Percentiles rank a stretch among this genome's conserved stretches.
phyloP scores from a whole-genome alignment of 2,888 invertebrate genomes.

The Pristionchus maxplancki region DNA sequence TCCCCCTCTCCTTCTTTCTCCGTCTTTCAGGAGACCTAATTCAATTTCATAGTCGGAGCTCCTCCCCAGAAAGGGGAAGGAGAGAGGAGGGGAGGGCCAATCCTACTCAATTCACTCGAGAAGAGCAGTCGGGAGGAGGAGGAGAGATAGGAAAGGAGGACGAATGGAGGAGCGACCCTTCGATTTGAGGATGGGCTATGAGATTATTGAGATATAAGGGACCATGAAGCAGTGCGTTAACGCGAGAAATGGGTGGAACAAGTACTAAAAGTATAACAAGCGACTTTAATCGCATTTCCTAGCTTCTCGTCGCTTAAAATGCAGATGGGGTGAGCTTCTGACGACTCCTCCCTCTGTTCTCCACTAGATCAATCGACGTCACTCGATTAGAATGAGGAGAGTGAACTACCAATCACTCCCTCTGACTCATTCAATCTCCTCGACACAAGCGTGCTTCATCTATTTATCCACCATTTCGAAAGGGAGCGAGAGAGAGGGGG shows the following conservation, averaged over 20 bases:
- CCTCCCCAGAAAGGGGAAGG: background rate
- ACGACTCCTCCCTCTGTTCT: background rate
- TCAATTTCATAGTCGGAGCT: conserved; percentile 19
- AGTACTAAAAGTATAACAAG: background rate
- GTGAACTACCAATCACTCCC: background rate
- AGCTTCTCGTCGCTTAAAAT: background rate
- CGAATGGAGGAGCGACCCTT: background rate
- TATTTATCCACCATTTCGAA: conserved; percentile 27
- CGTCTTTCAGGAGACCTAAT: conserved; percentile 22
- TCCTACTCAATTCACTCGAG: conserved; percentile 45
- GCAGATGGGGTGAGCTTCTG: background rate
- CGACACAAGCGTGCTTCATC: background rate
- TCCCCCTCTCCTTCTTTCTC: background rate
- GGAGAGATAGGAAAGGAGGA: background rate
- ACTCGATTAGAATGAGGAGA: background rate
- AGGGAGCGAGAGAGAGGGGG: background rate
- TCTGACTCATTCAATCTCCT: background rate
- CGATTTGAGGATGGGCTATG: background rate
- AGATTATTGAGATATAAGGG: conserved; percentile 4
- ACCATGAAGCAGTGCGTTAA: background rate
- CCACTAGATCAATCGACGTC: background rate
- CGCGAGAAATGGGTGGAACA: background rate
- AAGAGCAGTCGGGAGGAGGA: background rate
- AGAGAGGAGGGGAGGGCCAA: conserved; percentile 15
- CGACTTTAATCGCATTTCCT: background rate